Evolutionary conservation across 2,113 vertebrate species (phyloP), one percentile per base, ranked within the genome.

Genomic region (Channa argus): DNA sequence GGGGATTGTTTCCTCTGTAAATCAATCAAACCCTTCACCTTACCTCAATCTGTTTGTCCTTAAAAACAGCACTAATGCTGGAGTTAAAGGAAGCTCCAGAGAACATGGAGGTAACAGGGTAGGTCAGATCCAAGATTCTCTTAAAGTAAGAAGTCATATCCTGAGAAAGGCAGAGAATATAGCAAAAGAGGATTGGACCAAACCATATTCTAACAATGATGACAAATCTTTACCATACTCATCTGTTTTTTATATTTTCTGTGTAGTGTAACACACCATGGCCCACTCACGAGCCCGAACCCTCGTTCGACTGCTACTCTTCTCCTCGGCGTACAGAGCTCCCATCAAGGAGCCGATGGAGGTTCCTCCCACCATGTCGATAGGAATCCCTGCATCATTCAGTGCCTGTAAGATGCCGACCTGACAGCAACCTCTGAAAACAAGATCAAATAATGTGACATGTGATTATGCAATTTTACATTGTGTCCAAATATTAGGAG

Each of bases 51-150:
- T 98, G 97, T 83, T 95, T 96, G 71, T 94, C 94, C 73, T 94
- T 94, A 88, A 98, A 97, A 84, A 96, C 81, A 7, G 89, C 86
- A 70, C 93, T 92, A 82, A 98, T 82, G 88, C 95, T 91, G 8
- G 86, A 95, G 91, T 98, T 98, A 81, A 98, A 97, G 66, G 96
- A 92, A 0, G 96, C 94, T 53, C 97, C 97, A 4, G 96, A 96
- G 86, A 99, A 98, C 96, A 98, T 96, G 13, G 97, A 98, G 5
- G 97, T 98, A 71, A 97, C 93, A 0, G 97, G 97, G 73, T 98
- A 98, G 0, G 97, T 98, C 91, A 98, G 80, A 83, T 98, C 97
- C 9, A 97, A 84, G 14, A 97, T 90, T 5, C 95, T 94, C 89
- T 95, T 97, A 65, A 95, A 91, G 84, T 96, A 86, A 0, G 95